Base-by-base conservation (phyloP, 1,140 invertebrate species). In the Drosophila varians region DNA sequence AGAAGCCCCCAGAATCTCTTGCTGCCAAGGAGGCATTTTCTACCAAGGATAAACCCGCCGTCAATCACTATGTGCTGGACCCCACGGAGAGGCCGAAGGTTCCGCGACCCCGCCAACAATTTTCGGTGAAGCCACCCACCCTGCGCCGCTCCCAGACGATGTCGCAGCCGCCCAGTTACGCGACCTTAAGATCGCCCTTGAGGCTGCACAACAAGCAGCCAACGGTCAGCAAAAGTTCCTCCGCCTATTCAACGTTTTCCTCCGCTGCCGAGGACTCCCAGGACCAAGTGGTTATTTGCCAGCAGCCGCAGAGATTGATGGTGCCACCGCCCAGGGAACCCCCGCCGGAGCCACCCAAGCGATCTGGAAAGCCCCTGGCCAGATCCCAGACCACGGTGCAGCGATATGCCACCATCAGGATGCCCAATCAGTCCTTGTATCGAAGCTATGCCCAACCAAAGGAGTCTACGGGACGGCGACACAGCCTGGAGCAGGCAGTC, bases 61-160 rank as follows among this genome's bases (percentile, higher is more conserved):
- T 78, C 19, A 89, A 90, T 71, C 88, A 90, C 45, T 90, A 90
- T 51, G 86, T 90, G 0, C 9, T 90, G 31, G 89, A 74, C 77
- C 89, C 80, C 2, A 90, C 82, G 18, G 79, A 89, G 19, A 55
- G 83, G 11, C 23, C 26, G 9, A 68, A 74, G 1, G 38, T 87
- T 18, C 82, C 83, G 14, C 71, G 89, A 6, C 89, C 89, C 4
- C 75, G 89, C 0, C 89, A 90, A 53, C 89, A 90, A 19, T 21
- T 90, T 2, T 89, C 89, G 3, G 57, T 82, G 18, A 76, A 89
- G 47, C 89, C 89, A 28, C 89, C 87, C 2, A 74, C 73, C 16
- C 46, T 91, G 54, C 82, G 78, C 11, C 74, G 90, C 23, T 89
- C 83, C 0, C 90, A 91, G 8, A 91, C 90, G 0, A 86, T 91